A percentile compares a stretch with the other conserved stretches of the same genome.
Conservation (phyloP, 2,797 vertebrate genomes). For the Pseudomugil gertrudae region DNA sequence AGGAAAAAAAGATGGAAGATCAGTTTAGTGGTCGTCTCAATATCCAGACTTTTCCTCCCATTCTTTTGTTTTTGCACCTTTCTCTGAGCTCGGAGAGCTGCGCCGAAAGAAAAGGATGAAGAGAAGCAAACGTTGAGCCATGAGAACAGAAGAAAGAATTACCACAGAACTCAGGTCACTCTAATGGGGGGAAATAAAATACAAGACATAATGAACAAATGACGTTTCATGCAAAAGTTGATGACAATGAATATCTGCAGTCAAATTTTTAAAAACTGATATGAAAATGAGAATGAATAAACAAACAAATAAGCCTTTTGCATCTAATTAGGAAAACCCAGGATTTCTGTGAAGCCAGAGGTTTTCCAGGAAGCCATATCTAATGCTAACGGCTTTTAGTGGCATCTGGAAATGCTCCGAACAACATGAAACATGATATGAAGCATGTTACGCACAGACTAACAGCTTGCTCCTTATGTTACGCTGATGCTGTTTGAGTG, state of each 20-base stretch:
- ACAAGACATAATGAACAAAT: conserved; percentile 93
- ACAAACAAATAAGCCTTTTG: conserved; percentile 13
- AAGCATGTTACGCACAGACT: conserved; percentile 35
- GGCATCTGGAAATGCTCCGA: conserved; percentile 38
- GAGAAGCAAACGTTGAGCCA: conserved; percentile 87
- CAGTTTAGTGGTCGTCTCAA: conserved; percentile 5
- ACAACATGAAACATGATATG: conserved; percentile 54
- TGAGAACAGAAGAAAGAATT: conserved; percentile 93
- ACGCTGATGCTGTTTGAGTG: not conserved
- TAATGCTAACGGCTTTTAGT: conserved; percentile 35
- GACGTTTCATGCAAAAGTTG: conserved; percentile 93
- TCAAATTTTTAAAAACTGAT: conserved; percentile 45
- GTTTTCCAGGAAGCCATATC: conserved; percentile 49
- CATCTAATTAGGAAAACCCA: conserved; percentile 44
- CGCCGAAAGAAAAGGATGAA: conserved; percentile 61
- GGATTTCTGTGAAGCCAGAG: conserved; percentile 42
- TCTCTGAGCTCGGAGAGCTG: conserved; percentile 80
- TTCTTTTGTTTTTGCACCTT: conserved; percentile 79
- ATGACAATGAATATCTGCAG: conserved; percentile 78
- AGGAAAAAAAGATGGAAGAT: conserved; percentile 64
- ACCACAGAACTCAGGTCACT: conserved; percentile 99
- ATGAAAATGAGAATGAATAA: conserved; percentile 46
- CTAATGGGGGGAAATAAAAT: conserved; percentile 99
- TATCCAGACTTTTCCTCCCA: conserved; percentile 77
- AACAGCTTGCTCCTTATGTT: not conserved